Conservation (phyloP, 1,140 invertebrate species). For the Pectinophora gossypiella region DNA sequence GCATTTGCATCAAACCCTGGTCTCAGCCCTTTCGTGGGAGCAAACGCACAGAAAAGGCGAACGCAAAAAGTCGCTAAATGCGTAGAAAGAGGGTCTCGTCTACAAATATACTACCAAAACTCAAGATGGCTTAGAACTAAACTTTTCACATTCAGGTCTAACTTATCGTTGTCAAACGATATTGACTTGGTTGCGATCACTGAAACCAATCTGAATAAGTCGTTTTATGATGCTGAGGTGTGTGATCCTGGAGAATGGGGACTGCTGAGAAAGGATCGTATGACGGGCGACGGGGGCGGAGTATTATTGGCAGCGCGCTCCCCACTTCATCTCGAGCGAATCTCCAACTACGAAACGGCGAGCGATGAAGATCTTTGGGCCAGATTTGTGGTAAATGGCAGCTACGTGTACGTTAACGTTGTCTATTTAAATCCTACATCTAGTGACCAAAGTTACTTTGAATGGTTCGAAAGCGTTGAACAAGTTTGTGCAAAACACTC, state of each 20-base stretch:
- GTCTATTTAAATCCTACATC: conserved; percentile 5
- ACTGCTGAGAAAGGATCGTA: not conserved
- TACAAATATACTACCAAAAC: conserved; percentile 14
- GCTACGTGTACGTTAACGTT: not conserved
- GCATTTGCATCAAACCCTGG: too few species aligned
- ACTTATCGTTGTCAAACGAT: not conserved
- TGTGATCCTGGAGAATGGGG: not conserved
- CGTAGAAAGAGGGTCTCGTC: too few species aligned
- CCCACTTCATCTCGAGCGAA: not conserved
- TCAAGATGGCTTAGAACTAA: conserved; percentile 8
- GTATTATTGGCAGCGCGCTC: not conserved
- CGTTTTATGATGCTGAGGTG: not conserved
- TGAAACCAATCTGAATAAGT: conserved; percentile 4
- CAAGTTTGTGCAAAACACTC: not conserved
- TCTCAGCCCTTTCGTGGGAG: too few species aligned
- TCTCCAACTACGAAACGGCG: not conserved
- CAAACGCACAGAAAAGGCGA: too few species aligned
- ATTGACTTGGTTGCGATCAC: not conserved
- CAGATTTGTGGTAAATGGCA: not conserved
- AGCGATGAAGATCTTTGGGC: conserved; percentile 1
- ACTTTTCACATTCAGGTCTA: not conserved
- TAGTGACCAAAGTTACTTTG: not conserved
- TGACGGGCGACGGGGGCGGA: not conserved
- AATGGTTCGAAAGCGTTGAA: conserved; percentile 9
- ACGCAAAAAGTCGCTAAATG: too few species aligned